Conservation (phyloP, 2,113 vertebrate species). For the Aix galericulata region DNA sequence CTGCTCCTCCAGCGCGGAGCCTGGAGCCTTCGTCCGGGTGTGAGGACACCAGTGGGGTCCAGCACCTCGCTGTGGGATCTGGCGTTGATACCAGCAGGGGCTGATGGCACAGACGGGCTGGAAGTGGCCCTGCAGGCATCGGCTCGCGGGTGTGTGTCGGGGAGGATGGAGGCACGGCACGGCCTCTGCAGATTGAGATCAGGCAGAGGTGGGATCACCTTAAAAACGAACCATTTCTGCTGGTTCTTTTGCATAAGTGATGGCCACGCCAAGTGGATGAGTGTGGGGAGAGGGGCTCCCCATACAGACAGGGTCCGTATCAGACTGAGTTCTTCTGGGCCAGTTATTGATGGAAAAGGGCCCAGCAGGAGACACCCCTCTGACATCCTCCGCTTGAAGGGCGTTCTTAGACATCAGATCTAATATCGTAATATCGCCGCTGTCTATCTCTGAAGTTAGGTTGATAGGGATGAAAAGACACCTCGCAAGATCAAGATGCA, state of each 20-base stretch:
- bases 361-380: not conserved
- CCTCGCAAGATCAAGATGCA: not conserved
- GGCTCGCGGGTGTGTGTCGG: not conserved
- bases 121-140: not conserved
- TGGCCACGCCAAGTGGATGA: not conserved
- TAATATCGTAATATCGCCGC: not conserved
- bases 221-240: fast-evolving
- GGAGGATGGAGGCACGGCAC: too few species aligned
- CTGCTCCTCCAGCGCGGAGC: too few species aligned
- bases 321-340: fast-evolving
- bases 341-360: not conserved
- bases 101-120: not conserved
- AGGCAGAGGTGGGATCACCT: not conserved
- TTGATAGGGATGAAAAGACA: conserved; percentile 35
- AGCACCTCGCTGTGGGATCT: not conserved
- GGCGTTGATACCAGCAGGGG: not conserved
- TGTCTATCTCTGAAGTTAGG: not conserved
- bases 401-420: not conserved
- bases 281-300: not conserved
- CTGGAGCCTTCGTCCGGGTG: not conserved
- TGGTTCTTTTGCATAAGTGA: not conserved
- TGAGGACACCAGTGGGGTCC: not conserved
- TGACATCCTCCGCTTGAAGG: not conserved
- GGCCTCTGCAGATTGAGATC: not conserved
- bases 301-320: not conserved